A percentile compares a stretch with the other conserved stretches of the same genome.
Conservation (phyloP, 2,888 invertebrate genomes). For the Pyrgus malvae region DNA sequence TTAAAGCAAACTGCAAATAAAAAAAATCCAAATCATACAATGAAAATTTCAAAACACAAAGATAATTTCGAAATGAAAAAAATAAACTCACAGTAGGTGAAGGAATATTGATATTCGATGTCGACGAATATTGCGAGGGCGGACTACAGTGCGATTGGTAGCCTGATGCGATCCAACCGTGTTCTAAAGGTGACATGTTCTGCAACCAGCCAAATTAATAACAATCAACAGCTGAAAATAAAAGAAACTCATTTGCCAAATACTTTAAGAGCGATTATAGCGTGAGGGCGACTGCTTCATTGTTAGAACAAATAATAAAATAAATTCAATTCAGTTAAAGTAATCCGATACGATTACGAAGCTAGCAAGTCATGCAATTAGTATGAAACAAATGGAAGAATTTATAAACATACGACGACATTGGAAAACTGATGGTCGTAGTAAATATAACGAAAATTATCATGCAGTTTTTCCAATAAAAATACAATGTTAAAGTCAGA, state of each 20-base stretch:
- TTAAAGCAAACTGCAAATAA: not conserved
- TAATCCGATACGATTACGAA: conserved; percentile 6
- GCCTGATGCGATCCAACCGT: conserved; percentile 83
- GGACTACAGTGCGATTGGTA: conserved; percentile 81
- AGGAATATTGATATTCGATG: conserved; percentile 81
- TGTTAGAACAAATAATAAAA: not conserved
- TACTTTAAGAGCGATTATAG: conserved; percentile 19
- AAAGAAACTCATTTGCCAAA: conserved; percentile 13
- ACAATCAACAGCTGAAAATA: conserved; percentile 24
- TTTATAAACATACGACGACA: not conserved
- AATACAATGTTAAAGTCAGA: no score
- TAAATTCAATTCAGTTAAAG: not conserved
- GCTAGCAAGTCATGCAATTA: conserved; percentile 19
- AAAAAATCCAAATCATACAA: not conserved
- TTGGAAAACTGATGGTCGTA: no score
- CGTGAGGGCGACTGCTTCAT: conserved; percentile 8
- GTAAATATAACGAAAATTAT: no score
- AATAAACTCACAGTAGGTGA: conserved; percentile 81
- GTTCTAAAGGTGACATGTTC: conserved; percentile 82
- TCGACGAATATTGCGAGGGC: conserved; percentile 77
- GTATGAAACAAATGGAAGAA: conserved; percentile 2
- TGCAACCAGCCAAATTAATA: conserved; percentile 52
- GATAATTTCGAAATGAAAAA: conserved; percentile 28
- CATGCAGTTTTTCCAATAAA: no score
- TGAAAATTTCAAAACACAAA: not conserved